These are phyloP conservation scores for Corynorhinus townsendii DNA, from an alignment of 2,113 vertebrate genomes.

Conservation along the genomic window DNA sequence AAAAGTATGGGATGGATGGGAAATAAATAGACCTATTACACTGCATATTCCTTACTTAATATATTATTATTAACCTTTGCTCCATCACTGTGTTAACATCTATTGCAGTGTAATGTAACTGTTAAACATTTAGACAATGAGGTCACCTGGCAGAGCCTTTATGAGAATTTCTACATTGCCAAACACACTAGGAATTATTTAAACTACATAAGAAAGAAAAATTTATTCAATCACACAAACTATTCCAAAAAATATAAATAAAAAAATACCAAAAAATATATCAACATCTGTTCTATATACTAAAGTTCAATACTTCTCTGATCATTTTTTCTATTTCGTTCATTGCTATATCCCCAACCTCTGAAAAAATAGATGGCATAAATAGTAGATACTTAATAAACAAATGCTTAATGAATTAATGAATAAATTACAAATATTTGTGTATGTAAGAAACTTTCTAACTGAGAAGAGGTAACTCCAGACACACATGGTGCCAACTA, in stretches of 20 bases:
- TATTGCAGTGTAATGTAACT: not conserved
- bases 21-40: not conserved
- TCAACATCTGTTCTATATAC: not conserved
- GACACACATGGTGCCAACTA: not conserved
- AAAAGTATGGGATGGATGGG: not conserved
- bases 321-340: not conserved
- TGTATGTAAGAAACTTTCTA: not conserved
- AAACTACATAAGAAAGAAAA: not conserved
- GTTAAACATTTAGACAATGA: not conserved
- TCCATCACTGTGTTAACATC: not conserved
- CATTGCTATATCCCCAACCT: not conserved
- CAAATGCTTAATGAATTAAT: not conserved
- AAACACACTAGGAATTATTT: not conserved
- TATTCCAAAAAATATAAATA: not conserved
- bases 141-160: not conserved
- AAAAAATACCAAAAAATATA: not conserved
- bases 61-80: not conserved
- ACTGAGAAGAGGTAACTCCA: not conserved
- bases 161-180: not conserved
- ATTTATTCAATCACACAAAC: not conserved
- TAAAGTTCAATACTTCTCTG: not conserved
- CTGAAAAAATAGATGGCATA: not conserved
- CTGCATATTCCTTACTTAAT: not conserved
- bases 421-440: not conserved
- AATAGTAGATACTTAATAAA: not conserved